phyloP scores from a whole-genome alignment of 2,113 vertebrate genomes.

The Castor canadensis region DNA sequence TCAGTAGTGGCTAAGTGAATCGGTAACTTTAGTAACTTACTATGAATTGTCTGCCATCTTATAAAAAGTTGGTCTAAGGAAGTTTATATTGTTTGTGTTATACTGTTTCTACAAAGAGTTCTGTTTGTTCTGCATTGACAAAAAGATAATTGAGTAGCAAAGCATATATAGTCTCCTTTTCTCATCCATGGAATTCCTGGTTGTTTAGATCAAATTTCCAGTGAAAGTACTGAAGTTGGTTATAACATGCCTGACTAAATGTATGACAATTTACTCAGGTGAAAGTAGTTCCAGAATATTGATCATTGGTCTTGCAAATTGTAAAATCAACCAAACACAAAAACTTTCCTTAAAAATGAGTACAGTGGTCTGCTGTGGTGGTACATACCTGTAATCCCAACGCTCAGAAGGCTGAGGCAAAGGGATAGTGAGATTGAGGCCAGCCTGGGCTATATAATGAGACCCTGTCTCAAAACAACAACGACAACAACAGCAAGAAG shows the following conservation, averaged over 20 bases:
- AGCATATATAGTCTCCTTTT: neutral
- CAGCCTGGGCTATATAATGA: neutral
- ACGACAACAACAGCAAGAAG: no score
- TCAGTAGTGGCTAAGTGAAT: neutral
- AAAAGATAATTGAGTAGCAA: neutral
- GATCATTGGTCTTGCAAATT: neutral
- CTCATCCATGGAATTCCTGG: neutral
- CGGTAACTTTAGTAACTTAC: neutral
- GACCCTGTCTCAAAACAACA: neutral
- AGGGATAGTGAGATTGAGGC: neutral
- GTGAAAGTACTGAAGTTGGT: neutral
- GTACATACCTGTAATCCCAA: neutral
- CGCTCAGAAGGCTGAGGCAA: neutral
- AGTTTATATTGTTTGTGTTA: neutral
- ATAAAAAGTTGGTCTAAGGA: neutral
- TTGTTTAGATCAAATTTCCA: neutral
- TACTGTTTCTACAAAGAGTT: neutral
- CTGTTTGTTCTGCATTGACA: neutral
- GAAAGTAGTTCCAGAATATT: neutral
- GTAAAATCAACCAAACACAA: conserved; percentile 12
- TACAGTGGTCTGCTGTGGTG: neutral
- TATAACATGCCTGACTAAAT: neutral
- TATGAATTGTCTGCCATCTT: neutral
- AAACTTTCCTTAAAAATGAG: neutral
- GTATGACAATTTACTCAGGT: neutral